These are phyloP conservation scores for Bettongia penicillata DNA, from an alignment of 2,113 vertebrate species.

Conservation along the genomic window DNA sequence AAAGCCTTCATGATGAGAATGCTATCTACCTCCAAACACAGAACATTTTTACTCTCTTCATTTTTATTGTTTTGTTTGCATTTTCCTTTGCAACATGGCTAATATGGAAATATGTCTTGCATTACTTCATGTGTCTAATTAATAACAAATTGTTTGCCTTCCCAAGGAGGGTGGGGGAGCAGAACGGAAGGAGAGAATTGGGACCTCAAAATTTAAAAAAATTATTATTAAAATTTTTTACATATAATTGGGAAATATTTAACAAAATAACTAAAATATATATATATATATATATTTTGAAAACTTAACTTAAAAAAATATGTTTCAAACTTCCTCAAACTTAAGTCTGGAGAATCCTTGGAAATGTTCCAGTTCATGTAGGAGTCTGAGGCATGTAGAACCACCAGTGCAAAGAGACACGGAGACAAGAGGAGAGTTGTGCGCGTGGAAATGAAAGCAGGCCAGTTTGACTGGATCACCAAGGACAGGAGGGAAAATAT, in stretches of 20 bases:
- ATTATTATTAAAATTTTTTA: not conserved
- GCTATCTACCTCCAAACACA: not conserved
- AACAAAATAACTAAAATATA: not conserved
- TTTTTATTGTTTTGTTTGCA: not conserved
- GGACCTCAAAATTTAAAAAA: not conserved
- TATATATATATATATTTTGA: not conserved
- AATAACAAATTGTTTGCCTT: not conserved
- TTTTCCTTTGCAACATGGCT: not conserved
- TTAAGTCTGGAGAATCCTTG: conserved; percentile 26
- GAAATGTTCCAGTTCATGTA: conserved; percentile 36
- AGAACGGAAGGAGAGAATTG: not conserved
- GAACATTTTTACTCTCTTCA: not conserved
- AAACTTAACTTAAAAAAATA: not conserved
- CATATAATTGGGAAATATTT: not conserved
- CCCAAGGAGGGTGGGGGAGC: not conserved
- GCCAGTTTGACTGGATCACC: not conserved
- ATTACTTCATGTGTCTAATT: not conserved
- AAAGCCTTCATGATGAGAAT: not conserved
- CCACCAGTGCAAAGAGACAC: not conserved
- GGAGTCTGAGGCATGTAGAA: conserved; percentile 26
- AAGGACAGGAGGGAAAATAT: not conserved
- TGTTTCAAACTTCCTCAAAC: not conserved
- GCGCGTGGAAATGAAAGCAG: not conserved
- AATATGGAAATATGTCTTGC: not conserved
- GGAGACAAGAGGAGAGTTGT: not conserved